Conservation (phyloP, 2,113 vertebrate genomes). For the Campylorhamphus procurvoides region DNA sequence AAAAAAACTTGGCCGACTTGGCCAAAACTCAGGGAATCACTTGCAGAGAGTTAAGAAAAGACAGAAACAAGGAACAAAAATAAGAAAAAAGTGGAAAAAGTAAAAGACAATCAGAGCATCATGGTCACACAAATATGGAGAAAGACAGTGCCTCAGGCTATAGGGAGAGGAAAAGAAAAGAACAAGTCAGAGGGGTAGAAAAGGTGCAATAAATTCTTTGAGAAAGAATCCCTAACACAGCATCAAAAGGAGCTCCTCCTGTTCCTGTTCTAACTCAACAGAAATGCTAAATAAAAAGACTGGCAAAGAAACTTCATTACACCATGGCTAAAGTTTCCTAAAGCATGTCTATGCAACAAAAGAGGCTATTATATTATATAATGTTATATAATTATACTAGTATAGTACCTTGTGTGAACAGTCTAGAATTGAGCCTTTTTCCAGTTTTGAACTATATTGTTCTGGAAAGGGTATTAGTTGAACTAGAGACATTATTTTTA, state of each 20-base stretch:
- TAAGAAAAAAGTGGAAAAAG: background rate
- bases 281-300: background rate
- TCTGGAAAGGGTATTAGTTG: background rate
- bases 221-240: background rate
- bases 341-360: background rate
- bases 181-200: background rate
- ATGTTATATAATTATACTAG: background rate
- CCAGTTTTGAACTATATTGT: background rate
- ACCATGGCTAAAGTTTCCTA: background rate
- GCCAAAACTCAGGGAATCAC: background rate
- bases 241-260: background rate
- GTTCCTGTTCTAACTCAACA: background rate
- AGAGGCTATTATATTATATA: background rate
- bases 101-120: background rate
- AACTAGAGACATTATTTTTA: background rate
- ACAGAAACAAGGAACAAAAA: background rate
- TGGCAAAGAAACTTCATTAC: background rate
- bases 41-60: background rate
- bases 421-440: background rate
- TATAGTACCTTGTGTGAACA: background rate
- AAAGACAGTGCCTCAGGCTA: background rate
- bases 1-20: background rate
- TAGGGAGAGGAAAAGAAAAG: background rate
- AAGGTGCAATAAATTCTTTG: background rate
- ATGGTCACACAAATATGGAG: background rate